phyloP scores from a whole-genome alignment of 2,113 vertebrate genomes.

The Ellobius talpinus region DNA sequence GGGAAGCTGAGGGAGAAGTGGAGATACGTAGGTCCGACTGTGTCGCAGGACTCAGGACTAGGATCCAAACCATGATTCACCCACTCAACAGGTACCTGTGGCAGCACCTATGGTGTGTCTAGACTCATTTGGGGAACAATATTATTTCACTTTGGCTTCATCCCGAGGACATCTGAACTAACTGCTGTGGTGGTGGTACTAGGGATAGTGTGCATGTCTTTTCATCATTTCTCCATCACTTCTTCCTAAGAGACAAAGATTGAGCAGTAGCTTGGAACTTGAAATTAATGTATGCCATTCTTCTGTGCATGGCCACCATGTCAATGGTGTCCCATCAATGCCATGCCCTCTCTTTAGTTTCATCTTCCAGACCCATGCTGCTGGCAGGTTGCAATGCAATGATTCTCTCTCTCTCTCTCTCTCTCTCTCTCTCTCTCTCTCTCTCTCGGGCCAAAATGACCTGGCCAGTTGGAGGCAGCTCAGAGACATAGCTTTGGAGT shows the following conservation, averaged over 20 bases:
- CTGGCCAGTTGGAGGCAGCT: neutral
- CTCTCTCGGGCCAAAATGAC: neutral
- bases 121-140: neutral
- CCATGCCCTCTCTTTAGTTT: neutral
- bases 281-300: neutral
- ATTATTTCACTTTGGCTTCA: neutral
- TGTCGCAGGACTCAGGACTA: neutral
- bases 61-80: constrained; percentile 1
- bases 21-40: neutral
- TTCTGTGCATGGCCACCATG: neutral
- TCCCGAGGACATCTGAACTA: neutral
- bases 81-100: neutral
- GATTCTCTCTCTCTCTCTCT: neutral
- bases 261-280: neutral
- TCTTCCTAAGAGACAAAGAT: neutral
- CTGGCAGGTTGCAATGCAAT: neutral
- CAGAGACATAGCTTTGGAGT: neutral
- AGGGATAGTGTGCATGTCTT: neutral
- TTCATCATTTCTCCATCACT: neutral
- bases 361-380: neutral
- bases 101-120: neutral
- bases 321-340: neutral
- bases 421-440: too few species aligned
- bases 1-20: neutral
- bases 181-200: neutral